phyloP scores from a whole-genome alignment of 2,888 invertebrate genomes.

The Boloria euphrosyne region DNA sequence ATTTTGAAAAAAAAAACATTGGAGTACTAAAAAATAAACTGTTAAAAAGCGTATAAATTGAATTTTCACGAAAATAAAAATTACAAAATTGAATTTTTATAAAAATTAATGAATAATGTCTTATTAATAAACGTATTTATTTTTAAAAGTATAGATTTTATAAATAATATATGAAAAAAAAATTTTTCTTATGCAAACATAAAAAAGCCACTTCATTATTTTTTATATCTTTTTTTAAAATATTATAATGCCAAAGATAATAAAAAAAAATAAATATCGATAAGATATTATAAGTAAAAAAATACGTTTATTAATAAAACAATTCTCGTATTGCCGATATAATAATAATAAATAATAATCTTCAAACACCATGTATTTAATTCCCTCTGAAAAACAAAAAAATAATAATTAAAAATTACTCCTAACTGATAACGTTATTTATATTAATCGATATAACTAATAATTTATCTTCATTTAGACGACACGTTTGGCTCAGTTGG shows the following conservation, averaged over 20 bases:
- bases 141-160: not conserved
- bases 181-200: too few species aligned
- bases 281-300: not conserved
- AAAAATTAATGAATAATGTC: not conserved
- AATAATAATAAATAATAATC: not conserved
- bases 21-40: not conserved
- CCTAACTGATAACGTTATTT: too few species aligned
- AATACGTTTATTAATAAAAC: slow-evolving; percentile 1
- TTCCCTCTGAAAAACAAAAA: not conserved
- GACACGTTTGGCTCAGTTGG: too few species aligned
- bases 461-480: too few species aligned
- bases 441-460: too few species aligned
- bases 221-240: too few species aligned
- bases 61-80: not conserved
- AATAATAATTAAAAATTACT: not conserved
- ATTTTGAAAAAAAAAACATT: not conserved
- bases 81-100: not conserved
- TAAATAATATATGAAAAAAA: too few species aligned
- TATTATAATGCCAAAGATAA: too few species aligned
- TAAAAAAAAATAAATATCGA: not conserved
- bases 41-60: not conserved
- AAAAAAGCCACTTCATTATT: too few species aligned
- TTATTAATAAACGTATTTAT: not conserved
- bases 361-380: not conserved
- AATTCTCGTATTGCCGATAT: not conserved